Conservation (phyloP, 2,113 vertebrate species). For the Lepus timidus region DNA sequence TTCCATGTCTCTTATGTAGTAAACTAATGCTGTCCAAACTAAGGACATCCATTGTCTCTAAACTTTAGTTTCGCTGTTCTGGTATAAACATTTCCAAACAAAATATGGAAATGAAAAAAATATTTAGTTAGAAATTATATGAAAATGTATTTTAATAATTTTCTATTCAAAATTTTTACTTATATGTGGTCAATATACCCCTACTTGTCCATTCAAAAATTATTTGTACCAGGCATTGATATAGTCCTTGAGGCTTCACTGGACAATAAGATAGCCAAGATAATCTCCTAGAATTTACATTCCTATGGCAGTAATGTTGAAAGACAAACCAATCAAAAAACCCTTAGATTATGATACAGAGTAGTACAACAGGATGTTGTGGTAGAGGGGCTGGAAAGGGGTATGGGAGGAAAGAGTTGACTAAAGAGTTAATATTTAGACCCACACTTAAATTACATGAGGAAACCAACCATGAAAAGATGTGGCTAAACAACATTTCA, state of each 20-base stretch:
- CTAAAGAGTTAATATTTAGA: slow-evolving; percentile 42
- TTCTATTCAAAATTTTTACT: slow-evolving; percentile 51
- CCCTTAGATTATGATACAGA: not conserved
- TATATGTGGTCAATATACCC: not conserved
- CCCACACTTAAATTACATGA: not conserved
- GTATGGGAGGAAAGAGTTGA: not conserved
- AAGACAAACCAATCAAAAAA: slow-evolving; percentile 7
- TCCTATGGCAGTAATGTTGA: not conserved
- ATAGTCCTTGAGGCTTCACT: not conserved
- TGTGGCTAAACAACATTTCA: not conserved
- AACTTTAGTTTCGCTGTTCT: no score
- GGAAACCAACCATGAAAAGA: not conserved
- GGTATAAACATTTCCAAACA: no score
- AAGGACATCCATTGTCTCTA: no score
- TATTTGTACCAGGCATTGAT: not conserved
- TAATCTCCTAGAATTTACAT: not conserved
- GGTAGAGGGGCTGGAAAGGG: not conserved
- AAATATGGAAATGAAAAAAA: no score
- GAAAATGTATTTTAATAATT: slow-evolving; percentile 32
- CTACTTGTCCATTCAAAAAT: not conserved
- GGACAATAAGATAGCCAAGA: not conserved
- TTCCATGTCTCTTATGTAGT: no score
- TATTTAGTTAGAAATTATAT: not conserved
- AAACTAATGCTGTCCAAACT: no score
- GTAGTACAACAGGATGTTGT: not conserved